Evolutionary conservation across 2,113 vertebrate genomes (phyloP).

Genomic region (Brachyhypopomus gauderio): DNA sequence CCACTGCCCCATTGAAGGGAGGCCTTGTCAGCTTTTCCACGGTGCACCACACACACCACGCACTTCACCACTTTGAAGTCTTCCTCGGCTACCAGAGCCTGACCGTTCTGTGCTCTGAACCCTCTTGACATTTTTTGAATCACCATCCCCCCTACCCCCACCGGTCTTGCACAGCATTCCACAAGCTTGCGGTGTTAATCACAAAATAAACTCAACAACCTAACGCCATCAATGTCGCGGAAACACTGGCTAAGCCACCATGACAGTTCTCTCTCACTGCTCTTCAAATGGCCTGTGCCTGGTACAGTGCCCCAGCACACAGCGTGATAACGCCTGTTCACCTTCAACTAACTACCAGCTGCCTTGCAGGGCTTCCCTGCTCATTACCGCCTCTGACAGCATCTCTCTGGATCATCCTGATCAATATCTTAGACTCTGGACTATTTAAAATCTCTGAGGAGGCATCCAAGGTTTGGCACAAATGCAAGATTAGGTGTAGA

Average conservation of each 20-base stretch:
- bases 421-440: constrained; percentile 24
- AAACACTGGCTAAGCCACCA: constrained; percentile 18
- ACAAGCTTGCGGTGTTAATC: constrained; percentile 33
- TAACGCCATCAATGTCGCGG: constrained; percentile 8
- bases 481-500: not conserved
- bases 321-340: too few relatives aligned
- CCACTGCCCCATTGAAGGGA: not conserved
- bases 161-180: constrained; percentile 18
- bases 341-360: not conserved
- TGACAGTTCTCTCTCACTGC: not conserved
- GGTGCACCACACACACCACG: not conserved
- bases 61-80: not conserved
- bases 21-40: not conserved
- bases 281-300: not conserved
- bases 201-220: constrained; percentile 47
- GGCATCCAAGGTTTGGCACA: not conserved
- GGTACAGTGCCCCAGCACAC: not conserved
- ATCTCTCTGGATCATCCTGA: constrained; percentile 17
- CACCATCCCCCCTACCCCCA: not conserved
- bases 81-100: not conserved
- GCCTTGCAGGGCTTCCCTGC: not conserved
- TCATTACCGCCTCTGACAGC: constrained; percentile 15
- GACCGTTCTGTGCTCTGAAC: not conserved
- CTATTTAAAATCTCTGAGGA: constrained; percentile 3
- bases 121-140: constrained; percentile 34